Base-by-base conservation (phyloP, 2,113 vertebrate genomes). In the Uropsilus gracilis region DNA sequence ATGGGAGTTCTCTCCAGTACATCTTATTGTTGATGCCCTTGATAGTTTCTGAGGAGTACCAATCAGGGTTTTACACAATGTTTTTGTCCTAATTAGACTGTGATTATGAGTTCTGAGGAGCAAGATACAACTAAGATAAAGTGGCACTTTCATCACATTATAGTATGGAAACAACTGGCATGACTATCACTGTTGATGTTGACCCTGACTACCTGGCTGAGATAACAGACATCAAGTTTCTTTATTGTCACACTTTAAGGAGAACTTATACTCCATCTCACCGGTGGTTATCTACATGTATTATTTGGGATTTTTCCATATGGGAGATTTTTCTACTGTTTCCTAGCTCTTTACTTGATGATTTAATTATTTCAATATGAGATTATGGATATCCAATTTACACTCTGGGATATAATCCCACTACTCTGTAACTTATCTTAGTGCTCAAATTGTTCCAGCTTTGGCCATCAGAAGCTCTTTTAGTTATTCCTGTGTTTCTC, bases 91-190 rank as follows among this genome's bases (percentile, higher is more conserved):
- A 46, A 48, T 59, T 50, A 68, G 30, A 72, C 34, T 14, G 13
- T 1, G 3, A 28, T 37, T 83, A 63, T 6, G 12, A n/a, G 8
- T 76, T 82, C 64, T 59, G 34, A 39, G 39, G 53, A 81, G 50
- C 39, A 91, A 66, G 63, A 77, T n/a, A 69, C 14, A 46, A 72
- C 73, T 86, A 83, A n/a, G n/a, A n/a, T n/a, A n/a, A n/a, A 94
- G 78, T 81, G 46, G 5, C 59, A 66, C 83, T 69, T 82, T 55
- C 20, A 91, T 20, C 4, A 16, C 9, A 57, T 64, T 44, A 4
- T 9, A 66, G 30, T 48, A 64, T 16, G 5, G 50, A 44, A 30
- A 44, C 11, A 42, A 87, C 64, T 13, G 71, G 37, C 44, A 77
- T 69, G 34, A 86, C 34, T 82, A 63, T 53, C 68, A 80, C 7